Percentiles rank a stretch among this genome's conserved stretches.
Conservation (phyloP, 2,888 invertebrate species). For the Carpatolechia fugitivella region DNA sequence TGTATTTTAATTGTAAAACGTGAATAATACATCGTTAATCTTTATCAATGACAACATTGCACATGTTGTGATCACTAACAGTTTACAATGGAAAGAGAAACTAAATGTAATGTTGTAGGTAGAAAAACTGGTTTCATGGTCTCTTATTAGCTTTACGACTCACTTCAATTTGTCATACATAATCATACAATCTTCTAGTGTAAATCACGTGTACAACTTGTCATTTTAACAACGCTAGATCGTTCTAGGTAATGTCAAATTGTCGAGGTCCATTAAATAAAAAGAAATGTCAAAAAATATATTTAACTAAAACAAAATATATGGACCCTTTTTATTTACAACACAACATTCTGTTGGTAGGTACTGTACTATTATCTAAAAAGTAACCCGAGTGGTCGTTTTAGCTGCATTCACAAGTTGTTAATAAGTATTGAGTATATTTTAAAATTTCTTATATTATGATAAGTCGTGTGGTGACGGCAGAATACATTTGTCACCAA, state of each 20-base stretch:
- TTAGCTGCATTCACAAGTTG: neutral
- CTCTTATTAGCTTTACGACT: too few relatives aligned
- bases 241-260: conserved; percentile 77
- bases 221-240: conserved; percentile 74
- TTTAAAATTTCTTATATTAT: conserved; percentile 20
- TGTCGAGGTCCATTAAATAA: conserved; percentile 36
- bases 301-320: conserved; percentile 24
- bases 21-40: too few relatives aligned
- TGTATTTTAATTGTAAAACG: too few relatives aligned
- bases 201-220: conserved; percentile 53
- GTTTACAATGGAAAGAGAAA: too few relatives aligned
- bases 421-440: too few relatives aligned
- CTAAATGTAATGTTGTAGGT: too few relatives aligned
- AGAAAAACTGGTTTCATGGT: too few relatives aligned
- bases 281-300: conserved; percentile 29
- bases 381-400: neutral
- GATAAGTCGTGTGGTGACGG: too few relatives aligned
- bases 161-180: neutral
- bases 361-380: conserved; percentile 3
- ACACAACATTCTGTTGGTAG: conserved; percentile 28
- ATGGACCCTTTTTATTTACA: conserved; percentile 25
- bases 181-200: neutral
- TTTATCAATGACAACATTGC: too few relatives aligned
- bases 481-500: too few relatives aligned
- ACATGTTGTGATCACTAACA: too few relatives aligned